These are phyloP conservation scores for Limosa lapponica DNA, from an alignment of 2,797 vertebrate species.

Conservation along the genomic window DNA sequence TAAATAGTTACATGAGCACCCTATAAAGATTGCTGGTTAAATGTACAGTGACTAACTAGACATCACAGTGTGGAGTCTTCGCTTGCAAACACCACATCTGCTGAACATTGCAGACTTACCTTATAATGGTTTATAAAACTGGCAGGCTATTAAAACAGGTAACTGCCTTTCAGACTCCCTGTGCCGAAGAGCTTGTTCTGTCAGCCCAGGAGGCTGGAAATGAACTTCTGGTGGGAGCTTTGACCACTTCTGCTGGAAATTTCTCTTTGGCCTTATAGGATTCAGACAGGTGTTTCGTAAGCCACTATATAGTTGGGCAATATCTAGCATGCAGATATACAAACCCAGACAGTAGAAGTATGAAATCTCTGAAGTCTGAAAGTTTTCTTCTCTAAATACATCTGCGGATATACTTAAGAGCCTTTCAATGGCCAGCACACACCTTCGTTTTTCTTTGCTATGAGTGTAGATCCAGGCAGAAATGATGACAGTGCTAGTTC, in stretches of 20 bases:
- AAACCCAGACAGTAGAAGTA: background rate
- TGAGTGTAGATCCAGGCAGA: background rate
- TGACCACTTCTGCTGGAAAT: background rate
- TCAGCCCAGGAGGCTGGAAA: background rate
- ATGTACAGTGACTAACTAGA: constrained; percentile 27
- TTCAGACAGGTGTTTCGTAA: background rate
- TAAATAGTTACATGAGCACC: background rate
- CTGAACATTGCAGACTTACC: background rate
- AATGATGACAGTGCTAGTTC: background rate
- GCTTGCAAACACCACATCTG: background rate
- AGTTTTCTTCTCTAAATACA: background rate
- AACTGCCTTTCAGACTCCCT: background rate
- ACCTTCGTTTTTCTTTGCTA: background rate
- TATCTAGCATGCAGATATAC: background rate
- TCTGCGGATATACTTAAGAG: background rate
- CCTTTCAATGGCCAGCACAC: background rate
- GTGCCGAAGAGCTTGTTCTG: background rate
- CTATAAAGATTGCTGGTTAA: background rate
- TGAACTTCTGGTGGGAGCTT: background rate
- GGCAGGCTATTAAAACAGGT: background rate
- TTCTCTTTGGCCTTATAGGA: background rate
- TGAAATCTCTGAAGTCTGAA: background rate
- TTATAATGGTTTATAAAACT: background rate
- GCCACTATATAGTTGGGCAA: background rate
- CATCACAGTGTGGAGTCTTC: background rate